A percentile compares a stretch with the other conserved stretches of the same genome.
Conservation (phyloP, 2,113 vertebrate species). For the Ceyx cyanopectus region DNA sequence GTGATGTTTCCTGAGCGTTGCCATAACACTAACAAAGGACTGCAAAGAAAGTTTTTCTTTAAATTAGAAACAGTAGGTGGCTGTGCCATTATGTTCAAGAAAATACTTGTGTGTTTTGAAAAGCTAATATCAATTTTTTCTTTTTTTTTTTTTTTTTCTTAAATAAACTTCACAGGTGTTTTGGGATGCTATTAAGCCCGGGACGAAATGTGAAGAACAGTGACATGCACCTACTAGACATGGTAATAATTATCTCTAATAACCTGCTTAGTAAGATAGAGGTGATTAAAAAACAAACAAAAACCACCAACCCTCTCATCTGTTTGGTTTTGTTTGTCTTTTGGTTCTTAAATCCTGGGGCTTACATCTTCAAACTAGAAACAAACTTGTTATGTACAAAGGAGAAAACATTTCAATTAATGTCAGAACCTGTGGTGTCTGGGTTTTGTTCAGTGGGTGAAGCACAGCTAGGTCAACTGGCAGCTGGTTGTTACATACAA, state of each 20-base stretch:
- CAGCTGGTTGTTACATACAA: not conserved
- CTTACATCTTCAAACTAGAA: not conserved
- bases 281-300: not conserved
- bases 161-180: constrained; percentile 84
- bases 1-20: not conserved
- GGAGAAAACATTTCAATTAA: not conserved
- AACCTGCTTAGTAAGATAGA: not conserved
- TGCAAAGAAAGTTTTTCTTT: constrained; percentile 2
- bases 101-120: not conserved
- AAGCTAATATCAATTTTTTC: not conserved
- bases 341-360: not conserved
- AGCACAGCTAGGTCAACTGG: not conserved
- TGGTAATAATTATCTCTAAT: constrained; percentile 82
- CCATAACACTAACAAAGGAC: not conserved
- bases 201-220: constrained; percentile 96
- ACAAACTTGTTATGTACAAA: not conserved
- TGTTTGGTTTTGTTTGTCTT: constrained; percentile 2
- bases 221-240: constrained; percentile 97
- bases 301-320: not conserved
- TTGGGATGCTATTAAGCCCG: constrained; percentile 97
- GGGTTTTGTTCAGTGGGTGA: not conserved
- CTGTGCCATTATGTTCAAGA: constrained; percentile 32
- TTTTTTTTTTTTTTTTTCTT: not conserved
- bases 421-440: not conserved
- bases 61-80: constrained; percentile 54